Evolutionary conservation across 2,113 vertebrate genomes (phyloP), one percentile per base, ranked within the genome.

Genomic region (Tupaia chinensis): DNA sequence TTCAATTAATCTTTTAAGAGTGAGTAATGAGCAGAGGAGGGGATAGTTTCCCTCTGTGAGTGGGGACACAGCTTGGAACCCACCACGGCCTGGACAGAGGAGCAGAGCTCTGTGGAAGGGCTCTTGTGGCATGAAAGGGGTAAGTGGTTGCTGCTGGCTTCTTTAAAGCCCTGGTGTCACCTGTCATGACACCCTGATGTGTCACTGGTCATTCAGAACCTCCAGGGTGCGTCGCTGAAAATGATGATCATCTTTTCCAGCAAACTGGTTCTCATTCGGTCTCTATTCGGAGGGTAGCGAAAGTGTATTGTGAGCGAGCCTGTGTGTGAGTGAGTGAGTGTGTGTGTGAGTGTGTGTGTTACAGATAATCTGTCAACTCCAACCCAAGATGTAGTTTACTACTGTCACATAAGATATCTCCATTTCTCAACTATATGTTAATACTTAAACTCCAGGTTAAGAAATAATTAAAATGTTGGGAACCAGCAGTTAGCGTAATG

Each of bases 1-100:
- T 92, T 79, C 95, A 95, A 96, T 97, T 97, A 97, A 93, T 98
- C 93, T 93, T 96, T 90, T 72, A 97, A 94, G 96, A 94, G 73
- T 97, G 97, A 98, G 87, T 95, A 96, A 96, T 96, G 84, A 73
- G 93, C 87, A 44, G 74, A 93, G 16, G 63, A 91, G 44, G 54
- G 91, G 74, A 77, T 76, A 34, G 81, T 78, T 96, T 76, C 68
- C 70, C 66, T 89, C 63, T 85, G 12, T 13, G 65, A 80, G 77
- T 79, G 29, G 58, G 32, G 63, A 82, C 61, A 25, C 61, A n/a
- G 84, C 91, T 60, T 44, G 66, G 66, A 85, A 70, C 78, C 82
- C 80, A 68, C 9, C 44, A 7, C 54, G 91, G 54, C 72, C 61
- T 91, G 32, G 22, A 20, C 16, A 29, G 56, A 56, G 63, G 0